A percentile compares a stretch with the other conserved stretches of the same genome.
phyloP scores from a whole-genome alignment of 1,140 invertebrate species.

The Atopsyche davidsoni region DNA sequence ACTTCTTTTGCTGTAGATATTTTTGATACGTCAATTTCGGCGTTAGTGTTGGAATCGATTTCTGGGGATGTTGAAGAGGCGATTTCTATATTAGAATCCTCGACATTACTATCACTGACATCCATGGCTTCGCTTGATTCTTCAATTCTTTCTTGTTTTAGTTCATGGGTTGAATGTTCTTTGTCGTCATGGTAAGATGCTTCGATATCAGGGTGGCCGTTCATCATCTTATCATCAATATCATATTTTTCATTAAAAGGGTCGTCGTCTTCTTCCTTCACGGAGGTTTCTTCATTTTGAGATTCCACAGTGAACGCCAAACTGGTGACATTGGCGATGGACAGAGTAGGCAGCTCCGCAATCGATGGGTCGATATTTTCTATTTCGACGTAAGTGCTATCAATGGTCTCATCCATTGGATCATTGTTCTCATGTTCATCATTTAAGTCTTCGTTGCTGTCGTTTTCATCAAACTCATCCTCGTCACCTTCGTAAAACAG shows the following conservation, averaged over 20 bases:
- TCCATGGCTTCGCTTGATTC: not conserved
- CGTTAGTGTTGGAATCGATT: too few species aligned
- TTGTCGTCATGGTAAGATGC: not conserved
- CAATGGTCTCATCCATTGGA: slow-evolving; percentile 2
- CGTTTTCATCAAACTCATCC: too few species aligned
- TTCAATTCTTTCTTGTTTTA: not conserved
- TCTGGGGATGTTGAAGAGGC: too few species aligned
- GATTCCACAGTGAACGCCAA: not conserved
- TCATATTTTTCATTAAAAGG: not conserved
- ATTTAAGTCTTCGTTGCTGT: slow-evolving; percentile 12
- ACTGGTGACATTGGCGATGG: slow-evolving; percentile 12
- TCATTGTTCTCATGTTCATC: slow-evolving; percentile 7
- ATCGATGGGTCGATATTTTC: not conserved
- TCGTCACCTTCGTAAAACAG: not conserved
- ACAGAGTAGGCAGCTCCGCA: not conserved
- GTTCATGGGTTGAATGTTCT: not conserved
- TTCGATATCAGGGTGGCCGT: not conserved
- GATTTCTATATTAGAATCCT: not conserved
- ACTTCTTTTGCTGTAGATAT: not conserved
- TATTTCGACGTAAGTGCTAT: not conserved
- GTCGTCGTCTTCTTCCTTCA: not conserved
- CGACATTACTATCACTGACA: not conserved
- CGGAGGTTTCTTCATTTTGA: not conserved
- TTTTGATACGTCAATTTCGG: too few species aligned
- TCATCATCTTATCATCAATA: not conserved